Conservation (phyloP, 2,113 vertebrate species). For the Saccopteryx leptura region DNA sequence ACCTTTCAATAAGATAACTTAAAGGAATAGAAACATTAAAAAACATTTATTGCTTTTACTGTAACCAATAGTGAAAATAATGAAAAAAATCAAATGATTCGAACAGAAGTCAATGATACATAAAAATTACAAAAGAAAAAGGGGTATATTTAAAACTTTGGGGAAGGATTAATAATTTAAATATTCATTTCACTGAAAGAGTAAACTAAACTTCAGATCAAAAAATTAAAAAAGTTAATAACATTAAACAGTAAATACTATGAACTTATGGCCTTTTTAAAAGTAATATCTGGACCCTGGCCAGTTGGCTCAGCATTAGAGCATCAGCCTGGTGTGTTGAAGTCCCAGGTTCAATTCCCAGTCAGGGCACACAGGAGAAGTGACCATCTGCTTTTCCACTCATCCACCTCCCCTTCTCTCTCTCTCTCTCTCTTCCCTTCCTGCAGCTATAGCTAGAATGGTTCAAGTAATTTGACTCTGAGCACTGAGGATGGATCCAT, state of each 20-base stretch:
- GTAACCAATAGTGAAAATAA: not conserved
- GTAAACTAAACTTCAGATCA: not conserved
- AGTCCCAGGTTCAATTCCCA: too few species aligned
- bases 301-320: too few species aligned
- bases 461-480: too few species aligned
- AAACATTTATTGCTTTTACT: not conserved
- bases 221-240: conserved; percentile 20
- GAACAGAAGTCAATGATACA: not conserved
- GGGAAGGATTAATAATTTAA: not conserved
- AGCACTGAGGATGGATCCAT: too few species aligned
- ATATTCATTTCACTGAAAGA: not conserved
- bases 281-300: not conserved
- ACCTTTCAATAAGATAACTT: not conserved
- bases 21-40: not conserved
- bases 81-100: not conserved
- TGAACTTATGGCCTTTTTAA: not conserved
- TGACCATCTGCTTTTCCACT: too few species aligned
- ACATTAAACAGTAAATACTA: not conserved
- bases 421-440: too few species aligned
- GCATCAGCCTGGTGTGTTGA: too few species aligned
- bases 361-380: too few species aligned
- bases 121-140: not conserved
- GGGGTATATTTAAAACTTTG: not conserved
- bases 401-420: too few species aligned
- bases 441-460: too few species aligned